These are phyloP conservation scores for Tupaia chinensis DNA, from an alignment of 2,113 vertebrate species.

Conservation along the genomic window DNA sequence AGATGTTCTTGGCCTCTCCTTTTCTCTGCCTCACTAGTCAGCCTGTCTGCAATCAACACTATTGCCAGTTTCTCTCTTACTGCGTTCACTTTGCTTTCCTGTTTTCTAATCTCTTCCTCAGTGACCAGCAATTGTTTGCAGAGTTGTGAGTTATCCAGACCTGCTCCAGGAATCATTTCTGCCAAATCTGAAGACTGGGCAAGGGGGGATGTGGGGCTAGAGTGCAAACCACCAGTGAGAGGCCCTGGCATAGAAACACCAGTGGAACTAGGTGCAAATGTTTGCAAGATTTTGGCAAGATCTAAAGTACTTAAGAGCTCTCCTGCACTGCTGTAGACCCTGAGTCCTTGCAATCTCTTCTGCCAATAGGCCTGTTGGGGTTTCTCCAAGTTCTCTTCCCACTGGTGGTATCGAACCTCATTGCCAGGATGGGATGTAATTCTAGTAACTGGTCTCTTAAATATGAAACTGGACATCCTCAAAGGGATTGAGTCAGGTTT, in stretches of 20 bases:
- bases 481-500: slow-evolving; percentile 56
- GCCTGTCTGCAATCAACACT: slow-evolving; percentile 28
- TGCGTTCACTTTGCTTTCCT: slow-evolving; percentile 67
- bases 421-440: slow-evolving; percentile 63
- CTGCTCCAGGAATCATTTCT: not conserved
- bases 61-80: slow-evolving; percentile 64
- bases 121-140: slow-evolving; percentile 61
- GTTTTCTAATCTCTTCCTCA: slow-evolving; percentile 70
- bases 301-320: slow-evolving; percentile 42
- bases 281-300: slow-evolving; percentile 39
- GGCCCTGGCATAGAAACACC: not conserved
- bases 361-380: slow-evolving; percentile 71
- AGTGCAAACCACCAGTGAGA: not conserved
- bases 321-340: slow-evolving; percentile 59
- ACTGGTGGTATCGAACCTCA: slow-evolving; percentile 58
- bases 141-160: not conserved
- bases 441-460: slow-evolving; percentile 71
- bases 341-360: slow-evolving; percentile 70
- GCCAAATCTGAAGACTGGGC: not conserved
- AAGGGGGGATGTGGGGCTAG: not conserved
- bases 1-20: not conserved
- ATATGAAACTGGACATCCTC: slow-evolving; percentile 71
- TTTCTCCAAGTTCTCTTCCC: slow-evolving; percentile 71
- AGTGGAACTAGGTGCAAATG: not conserved
- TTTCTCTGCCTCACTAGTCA: slow-evolving; percentile 46